A percentile compares a stretch with the other conserved stretches of the same genome.
Conservation (phyloP, 2,797 vertebrate species). For the Threskiornis aethiopicus region DNA sequence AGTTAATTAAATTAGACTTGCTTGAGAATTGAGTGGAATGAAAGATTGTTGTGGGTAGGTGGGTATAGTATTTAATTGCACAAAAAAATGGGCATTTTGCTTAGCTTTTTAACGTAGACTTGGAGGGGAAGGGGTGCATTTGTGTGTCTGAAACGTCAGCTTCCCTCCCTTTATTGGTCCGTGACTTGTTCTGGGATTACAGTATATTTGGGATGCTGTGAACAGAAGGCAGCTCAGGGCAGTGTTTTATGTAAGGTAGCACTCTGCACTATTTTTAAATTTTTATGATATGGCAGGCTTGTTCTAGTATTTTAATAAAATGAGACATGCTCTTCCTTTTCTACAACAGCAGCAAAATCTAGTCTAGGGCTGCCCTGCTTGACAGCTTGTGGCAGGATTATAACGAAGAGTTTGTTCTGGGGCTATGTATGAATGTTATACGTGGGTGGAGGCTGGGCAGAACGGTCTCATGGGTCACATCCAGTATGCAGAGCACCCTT, state of each 20-base stretch:
- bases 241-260: slow-evolving; percentile 42
- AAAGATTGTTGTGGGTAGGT: not conserved
- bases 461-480: slow-evolving; percentile 5
- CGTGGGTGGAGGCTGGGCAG: not conserved
- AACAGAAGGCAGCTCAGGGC: slow-evolving; percentile 22
- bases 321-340: slow-evolving; percentile 4
- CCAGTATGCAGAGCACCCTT: not conserved
- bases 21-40: not conserved
- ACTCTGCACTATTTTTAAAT: slow-evolving; percentile 18
- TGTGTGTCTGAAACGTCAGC: not conserved
- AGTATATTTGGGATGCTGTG: not conserved
- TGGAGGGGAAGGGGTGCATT: not conserved
- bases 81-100: not conserved
- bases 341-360: slow-evolving; percentile 34
- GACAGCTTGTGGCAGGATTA: slow-evolving; percentile 58
- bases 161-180: not conserved
- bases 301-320: slow-evolving; percentile 41
- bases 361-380: slow-evolving; percentile 21
- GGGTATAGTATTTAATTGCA: not conserved
- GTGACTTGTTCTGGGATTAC: not conserved
- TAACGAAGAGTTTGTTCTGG: slow-evolving; percentile 40
- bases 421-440: slow-evolving; percentile 32
- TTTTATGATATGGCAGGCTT: slow-evolving; percentile 17
- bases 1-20: not conserved
- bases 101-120: not conserved